A percentile compares a stretch with the other conserved stretches of the same genome.
These are phyloP conservation scores for Nylanderia fulva DNA, from an alignment of 1,140 invertebrate genomes.

Conservation along the genomic window DNA sequence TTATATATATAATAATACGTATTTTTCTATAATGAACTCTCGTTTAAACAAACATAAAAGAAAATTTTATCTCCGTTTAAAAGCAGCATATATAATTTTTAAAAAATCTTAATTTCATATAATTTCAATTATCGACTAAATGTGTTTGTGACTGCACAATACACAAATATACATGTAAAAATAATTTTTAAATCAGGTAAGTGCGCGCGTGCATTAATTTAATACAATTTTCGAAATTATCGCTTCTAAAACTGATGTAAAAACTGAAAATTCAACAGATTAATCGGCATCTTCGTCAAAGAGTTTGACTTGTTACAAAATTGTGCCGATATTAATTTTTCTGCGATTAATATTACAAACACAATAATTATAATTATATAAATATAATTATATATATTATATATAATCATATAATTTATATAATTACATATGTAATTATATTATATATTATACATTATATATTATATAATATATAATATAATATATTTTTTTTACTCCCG, in stretches of 20 bases:
- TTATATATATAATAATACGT: constrained; percentile 17
- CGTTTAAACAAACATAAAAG: constrained; percentile 14
- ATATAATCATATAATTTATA: no score
- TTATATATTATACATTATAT: no score
- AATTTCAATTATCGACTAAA: not conserved
- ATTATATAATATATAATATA: no score
- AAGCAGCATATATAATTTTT: constrained; percentile 13
- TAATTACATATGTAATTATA: no score
- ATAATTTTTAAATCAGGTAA: constrained; percentile 17
- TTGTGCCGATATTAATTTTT: not conserved
- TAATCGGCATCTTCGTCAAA: not conserved
- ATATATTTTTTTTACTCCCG: no score
- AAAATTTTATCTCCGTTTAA: not conserved
- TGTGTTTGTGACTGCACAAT: not conserved
- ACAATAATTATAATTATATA: no score
- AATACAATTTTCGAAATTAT: constrained; percentile 1
- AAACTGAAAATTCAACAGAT: no score
- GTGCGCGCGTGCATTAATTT: not conserved
- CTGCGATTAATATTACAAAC: no score
- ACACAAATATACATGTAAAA: no score
- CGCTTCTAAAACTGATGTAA: no score
- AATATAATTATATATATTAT: no score
- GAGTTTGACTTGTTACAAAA: not conserved
- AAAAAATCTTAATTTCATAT: not conserved
- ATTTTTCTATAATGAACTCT: no score